A percentile compares a stretch with the other conserved stretches of the same genome.
Conservation (phyloP, 2,113 vertebrate species). For the Pedionomus torquatus region DNA sequence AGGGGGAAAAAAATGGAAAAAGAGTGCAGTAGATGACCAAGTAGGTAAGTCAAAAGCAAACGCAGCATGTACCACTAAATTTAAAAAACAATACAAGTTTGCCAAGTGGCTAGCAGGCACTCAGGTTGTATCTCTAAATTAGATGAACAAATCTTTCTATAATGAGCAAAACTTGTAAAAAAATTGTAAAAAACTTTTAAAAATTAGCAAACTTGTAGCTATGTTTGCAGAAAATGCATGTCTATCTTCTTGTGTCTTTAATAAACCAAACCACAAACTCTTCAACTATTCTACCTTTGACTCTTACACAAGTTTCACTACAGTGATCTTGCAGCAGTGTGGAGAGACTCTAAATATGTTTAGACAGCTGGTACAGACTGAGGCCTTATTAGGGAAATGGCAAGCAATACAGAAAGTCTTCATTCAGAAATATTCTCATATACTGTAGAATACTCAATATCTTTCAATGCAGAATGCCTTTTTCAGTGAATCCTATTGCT, state of each 20-base stretch:
- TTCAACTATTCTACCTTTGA: constrained; percentile 31
- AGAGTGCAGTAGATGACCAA: background rate
- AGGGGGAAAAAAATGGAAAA: background rate
- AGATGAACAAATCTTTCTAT: background rate
- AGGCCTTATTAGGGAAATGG: constrained; percentile 21
- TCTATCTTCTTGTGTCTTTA: background rate
- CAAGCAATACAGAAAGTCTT: constrained; percentile 14
- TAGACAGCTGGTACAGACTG: constrained; percentile 55
- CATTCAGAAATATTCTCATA: background rate
- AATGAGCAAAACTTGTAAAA: background rate
- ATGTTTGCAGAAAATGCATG: background rate
- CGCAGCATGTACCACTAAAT: background rate
- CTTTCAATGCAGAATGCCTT: background rate
- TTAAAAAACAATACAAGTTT: background rate
- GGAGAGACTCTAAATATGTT: constrained; percentile 27
- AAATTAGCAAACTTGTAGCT: background rate
- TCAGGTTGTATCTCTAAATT: background rate
- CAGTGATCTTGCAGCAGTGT: background rate
- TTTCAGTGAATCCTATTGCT: background rate
- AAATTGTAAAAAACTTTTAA: too few species aligned
- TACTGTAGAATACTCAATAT: background rate
- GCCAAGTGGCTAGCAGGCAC: background rate
- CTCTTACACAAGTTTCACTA: constrained; percentile 2
- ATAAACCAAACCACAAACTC: background rate
- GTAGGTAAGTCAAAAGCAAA: background rate